Base-by-base conservation (phyloP, 2,888 invertebrate species). In the Protonemura montana region DNA sequence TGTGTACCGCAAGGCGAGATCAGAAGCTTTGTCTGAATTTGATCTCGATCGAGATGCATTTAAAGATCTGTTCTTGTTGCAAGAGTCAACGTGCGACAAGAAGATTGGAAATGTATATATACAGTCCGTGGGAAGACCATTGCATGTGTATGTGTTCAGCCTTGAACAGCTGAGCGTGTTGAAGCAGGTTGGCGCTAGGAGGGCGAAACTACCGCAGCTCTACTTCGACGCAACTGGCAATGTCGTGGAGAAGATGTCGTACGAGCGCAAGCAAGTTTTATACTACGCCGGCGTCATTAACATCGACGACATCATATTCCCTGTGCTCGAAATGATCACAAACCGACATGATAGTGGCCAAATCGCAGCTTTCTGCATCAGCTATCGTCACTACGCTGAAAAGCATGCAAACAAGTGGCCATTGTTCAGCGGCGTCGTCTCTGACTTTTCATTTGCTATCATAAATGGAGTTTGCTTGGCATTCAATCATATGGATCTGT, bases 361-460 rank as follows among this genome's bases (percentile, higher is more conserved):
- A 16, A 80, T 80, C 13, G 80, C 27, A 3, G 13, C 26, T 16
- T 80, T 80, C 80, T 28, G 25, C 3, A 26, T 80, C 27, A 80
- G 80, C 80, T 80, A 27, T 28, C 25, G 28, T 16, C 80, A 80
- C 27, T 80, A 80, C 27, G 80, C 80, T 10, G 27, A 26, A 26
- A 80, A 27, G 2, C 3, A 80, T 13, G 80, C 80, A 1, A 80
- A 80, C 6, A 26, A 80, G 26, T 80, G 27, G 80, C 80, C 80
- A 16, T 27, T 80, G 80, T 80, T 80, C 28, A 0, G 16, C 2
- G 28, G 80, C 80, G 80, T 80, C 16, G 80, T 80, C 3, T 27
- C 80, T 0, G 80, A 80, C 27, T 80, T 80, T 80, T 80, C 80
- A 1, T 80, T 80, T 80, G 80, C 80, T 26, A 80, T 80, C 26